A percentile compares a stretch with the other conserved stretches of the same genome.
Evolutionary conservation across 2,113 vertebrate species (phyloP).

Genomic region (Canis aureus): DNA sequence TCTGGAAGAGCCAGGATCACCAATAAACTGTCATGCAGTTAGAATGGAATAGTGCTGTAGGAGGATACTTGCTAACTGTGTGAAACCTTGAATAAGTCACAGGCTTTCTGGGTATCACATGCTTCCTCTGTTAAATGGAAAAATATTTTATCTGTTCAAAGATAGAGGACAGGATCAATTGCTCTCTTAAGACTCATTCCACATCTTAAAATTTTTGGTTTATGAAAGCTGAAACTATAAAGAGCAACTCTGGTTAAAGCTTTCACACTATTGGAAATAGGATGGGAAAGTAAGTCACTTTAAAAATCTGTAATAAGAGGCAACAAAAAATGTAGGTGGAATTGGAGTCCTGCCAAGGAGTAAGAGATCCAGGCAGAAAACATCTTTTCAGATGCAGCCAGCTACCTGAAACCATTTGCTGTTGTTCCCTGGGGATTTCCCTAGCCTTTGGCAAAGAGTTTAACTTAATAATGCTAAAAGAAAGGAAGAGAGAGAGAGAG

Average conservation of each 20-base stretch:
- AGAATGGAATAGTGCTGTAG: not conserved
- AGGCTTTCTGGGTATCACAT: not conserved
- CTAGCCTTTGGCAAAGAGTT: not conserved
- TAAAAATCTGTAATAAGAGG: constrained; percentile 27
- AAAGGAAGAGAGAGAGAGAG: not conserved
- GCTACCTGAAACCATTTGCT: constrained; percentile 44
- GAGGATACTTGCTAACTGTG: not conserved
- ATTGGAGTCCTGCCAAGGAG: not conserved
- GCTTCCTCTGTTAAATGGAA: constrained; percentile 43
- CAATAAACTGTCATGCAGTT: not conserved
- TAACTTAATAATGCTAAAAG: not conserved
- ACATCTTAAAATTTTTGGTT: constrained; percentile 52
- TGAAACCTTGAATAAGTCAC: constrained; percentile 13
- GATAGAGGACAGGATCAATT: not conserved
- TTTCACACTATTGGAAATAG: not conserved
- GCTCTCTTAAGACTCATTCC: constrained; percentile 24
- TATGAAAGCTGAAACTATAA: constrained; percentile 20
- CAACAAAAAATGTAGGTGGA: not conserved
- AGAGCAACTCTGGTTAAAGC: constrained; percentile 28
- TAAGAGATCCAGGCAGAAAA: constrained; percentile 60
- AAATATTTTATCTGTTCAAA: constrained; percentile 67
- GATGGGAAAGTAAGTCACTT: constrained; percentile 50
- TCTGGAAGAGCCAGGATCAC: constrained; percentile 43
- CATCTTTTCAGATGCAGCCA: constrained; percentile 42
- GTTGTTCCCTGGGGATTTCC: not conserved